Evolutionary conservation across 2,888 invertebrate genomes (phyloP).

Genomic region (Campoletis raptor): DNA sequence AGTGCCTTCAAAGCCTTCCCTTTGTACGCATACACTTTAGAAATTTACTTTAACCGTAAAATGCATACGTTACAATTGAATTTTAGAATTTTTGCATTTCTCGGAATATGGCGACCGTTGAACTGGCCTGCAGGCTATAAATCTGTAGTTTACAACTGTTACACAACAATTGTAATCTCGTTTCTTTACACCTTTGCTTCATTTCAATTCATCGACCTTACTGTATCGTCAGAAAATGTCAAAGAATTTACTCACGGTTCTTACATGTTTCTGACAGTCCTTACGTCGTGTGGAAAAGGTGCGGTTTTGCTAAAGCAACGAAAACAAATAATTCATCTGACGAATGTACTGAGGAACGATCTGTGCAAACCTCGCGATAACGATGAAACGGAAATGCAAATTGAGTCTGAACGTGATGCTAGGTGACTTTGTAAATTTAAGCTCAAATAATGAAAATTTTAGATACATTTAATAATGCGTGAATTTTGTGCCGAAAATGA

Average conservation of each 20-base stretch:
- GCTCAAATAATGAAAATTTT: too few relatives aligned
- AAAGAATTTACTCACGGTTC: conserved; percentile 62
- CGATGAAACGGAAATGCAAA: conserved; percentile 36
- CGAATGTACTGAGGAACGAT: conserved; percentile 31
- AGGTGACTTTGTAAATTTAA: conserved; percentile 26
- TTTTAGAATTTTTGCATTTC: conserved; percentile 58
- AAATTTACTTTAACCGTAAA: not conserved
- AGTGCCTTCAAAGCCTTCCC: not conserved
- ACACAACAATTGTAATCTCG: conserved; percentile 58
- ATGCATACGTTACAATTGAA: conserved; percentile 63
- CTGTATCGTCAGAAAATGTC: conserved; percentile 47
- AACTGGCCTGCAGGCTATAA: conserved; percentile 60
- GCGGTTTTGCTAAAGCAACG: conserved; percentile 59
- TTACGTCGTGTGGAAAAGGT: conserved; percentile 64
- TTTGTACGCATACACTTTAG: not conserved
- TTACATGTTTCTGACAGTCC: conserved; percentile 61
- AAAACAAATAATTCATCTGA: conserved; percentile 44
- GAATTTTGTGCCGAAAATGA: too few relatives aligned
- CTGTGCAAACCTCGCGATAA: conserved; percentile 31
- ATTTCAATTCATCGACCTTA: conserved; percentile 66
- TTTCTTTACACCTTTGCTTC: conserved; percentile 50
- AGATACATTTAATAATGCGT: too few relatives aligned
- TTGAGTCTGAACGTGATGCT: conserved; percentile 32
- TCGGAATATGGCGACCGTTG: conserved; percentile 65
- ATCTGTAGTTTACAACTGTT: conserved; percentile 57